Conservation (phyloP, 2,797 vertebrate species). For the Onychomys leucogaster region DNA sequence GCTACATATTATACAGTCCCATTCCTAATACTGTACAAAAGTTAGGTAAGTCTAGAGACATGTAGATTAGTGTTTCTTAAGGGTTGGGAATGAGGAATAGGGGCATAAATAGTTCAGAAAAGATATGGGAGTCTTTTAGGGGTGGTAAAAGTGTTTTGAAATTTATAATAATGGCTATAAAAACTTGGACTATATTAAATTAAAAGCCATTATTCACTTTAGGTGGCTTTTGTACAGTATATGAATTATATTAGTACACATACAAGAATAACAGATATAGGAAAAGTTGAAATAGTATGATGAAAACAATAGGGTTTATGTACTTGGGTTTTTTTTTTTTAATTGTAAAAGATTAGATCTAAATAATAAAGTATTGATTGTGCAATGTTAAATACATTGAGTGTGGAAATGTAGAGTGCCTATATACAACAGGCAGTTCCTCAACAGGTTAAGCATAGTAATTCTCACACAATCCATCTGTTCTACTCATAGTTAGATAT, state of each 20-base stretch:
- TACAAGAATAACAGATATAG: not conserved
- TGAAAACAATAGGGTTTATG: not conserved
- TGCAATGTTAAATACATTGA: not conserved
- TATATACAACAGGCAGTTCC: not conserved
- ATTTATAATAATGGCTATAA: not conserved
- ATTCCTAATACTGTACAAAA: slow-evolving; percentile 15
- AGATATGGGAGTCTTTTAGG: not conserved
- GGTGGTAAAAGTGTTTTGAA: not conserved
- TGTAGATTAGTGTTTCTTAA: not conserved
- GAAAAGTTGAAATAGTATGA: not conserved
- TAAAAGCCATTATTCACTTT: not conserved
- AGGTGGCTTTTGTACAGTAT: not conserved
- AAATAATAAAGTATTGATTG: not conserved
- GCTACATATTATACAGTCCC: not conserved
- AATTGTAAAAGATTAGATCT: not conserved
- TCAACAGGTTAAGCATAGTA: not conserved
- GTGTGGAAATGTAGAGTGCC: not conserved
- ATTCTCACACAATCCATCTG: not conserved
- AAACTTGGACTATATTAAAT: not conserved
- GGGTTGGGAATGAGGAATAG: not conserved
- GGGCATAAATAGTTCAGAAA: slow-evolving; percentile 19
- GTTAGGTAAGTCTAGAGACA: not conserved
- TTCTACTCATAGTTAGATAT: not conserved
- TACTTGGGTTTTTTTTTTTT: not conserved
- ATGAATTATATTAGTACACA: not conserved